Evolutionary conservation across 2,113 vertebrate species (phyloP), one percentile per base, ranked within the genome.

Genomic region (Chascanopsetta lugubris): DNA sequence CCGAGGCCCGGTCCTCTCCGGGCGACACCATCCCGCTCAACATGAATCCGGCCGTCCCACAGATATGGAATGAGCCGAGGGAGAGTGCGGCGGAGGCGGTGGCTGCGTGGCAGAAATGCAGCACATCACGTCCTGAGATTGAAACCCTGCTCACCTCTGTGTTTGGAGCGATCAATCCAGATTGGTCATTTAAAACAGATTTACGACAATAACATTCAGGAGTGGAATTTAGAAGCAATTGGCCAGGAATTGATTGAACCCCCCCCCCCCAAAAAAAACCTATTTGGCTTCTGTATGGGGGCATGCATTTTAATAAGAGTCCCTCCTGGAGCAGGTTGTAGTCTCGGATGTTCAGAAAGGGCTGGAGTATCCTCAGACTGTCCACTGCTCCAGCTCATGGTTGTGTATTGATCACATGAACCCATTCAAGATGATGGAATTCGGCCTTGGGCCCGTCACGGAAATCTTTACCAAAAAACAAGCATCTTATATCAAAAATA

Each of bases 21-120:
- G 60, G 64, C 42, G 71, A 65, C 70, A 38, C 78, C 82, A 69
- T 74, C 72, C 76, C n/a, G 75, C 76, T 85, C 71, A 83, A 84
- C 77, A 81, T 84, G 80, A 88, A 86, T 77, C 86, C 70, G 70
- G 66, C 48, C 70, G 69, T 66, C 61, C 75, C 64, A 84, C 65
- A 70, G n/a, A 74, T 80, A 75, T 82, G 86, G 80, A 80, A 88
- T 88, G 82, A 85, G 70, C 69, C 74, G 13, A 80, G 45, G 58
- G 77, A 70, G 70, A 82, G 68, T 80, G 70, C 51, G 58, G 61
- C 72, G 63, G 64, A 17, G 49, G 30, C n/a, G 73, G 65, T 50
- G 20, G 54, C 66, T 79, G 50, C 72, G 55, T 73, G 66, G 24
- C 12, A 17, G 59, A 72, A 72, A 65, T 10, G 40, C 48, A 79